Percentiles rank a stretch among this genome's conserved stretches.
These are phyloP conservation scores for Agrilus biguttatus DNA, from an alignment of 2,888 invertebrate species.

Conservation along the genomic window DNA sequence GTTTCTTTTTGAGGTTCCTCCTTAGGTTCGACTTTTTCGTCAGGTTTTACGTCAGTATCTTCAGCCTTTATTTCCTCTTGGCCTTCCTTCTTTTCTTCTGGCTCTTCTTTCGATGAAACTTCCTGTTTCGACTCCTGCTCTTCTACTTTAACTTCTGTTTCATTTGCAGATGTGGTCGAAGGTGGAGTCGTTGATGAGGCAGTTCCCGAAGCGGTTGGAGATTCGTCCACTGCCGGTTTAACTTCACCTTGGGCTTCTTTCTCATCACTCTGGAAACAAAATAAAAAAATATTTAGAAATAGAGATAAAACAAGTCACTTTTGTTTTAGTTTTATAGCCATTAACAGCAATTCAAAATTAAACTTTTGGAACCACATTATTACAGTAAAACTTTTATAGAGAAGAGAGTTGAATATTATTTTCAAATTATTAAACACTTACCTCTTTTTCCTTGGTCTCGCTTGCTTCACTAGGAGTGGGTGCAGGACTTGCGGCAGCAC, in stretches of 20 bases:
- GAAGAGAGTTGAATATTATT: background rate
- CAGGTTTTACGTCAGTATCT: constrained; percentile 45
- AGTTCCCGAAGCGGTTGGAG: constrained; percentile 13
- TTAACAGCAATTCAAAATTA: too few relatives aligned
- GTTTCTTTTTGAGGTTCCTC: constrained; percentile 13
- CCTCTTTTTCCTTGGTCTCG: constrained; percentile 29
- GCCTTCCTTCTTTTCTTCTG: constrained; percentile 28
- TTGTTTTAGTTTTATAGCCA: too few relatives aligned
- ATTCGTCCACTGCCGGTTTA: constrained; percentile 20
- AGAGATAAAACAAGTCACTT: background rate
- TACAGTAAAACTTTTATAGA: background rate
- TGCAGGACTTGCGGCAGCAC: constrained; percentile 62
- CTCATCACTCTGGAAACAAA: constrained; percentile 16
- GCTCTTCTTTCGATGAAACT: constrained; percentile 12
- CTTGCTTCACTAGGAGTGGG: constrained; percentile 33
- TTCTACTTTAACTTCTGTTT: constrained; percentile 18
- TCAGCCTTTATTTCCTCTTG: constrained; percentile 33
- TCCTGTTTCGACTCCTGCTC: constrained; percentile 13
- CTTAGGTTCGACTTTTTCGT: constrained; percentile 44
- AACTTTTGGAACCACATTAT: too few relatives aligned
- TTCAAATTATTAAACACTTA: constrained; percentile 3
- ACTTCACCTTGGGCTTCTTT: constrained; percentile 26
- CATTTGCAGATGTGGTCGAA: constrained; percentile 15
- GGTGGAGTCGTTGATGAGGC: constrained; percentile 9
- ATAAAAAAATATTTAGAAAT: background rate